Evolutionary conservation across 2,888 invertebrate species (phyloP), one percentile per base, ranked within the genome.

Genomic region (Crepidodera aurea): DNA sequence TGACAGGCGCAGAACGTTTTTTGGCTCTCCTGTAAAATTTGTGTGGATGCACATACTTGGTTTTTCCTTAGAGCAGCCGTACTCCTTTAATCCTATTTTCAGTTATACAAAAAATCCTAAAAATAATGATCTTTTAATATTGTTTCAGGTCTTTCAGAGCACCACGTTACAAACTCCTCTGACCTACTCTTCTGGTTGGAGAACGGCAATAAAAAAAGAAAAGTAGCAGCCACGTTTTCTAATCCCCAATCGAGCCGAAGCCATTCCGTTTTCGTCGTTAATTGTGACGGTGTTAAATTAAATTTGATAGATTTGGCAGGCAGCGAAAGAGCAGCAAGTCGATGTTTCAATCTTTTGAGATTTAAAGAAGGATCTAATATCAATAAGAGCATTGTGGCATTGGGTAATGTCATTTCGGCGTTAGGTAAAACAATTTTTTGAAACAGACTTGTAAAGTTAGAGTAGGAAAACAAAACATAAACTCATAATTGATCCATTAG

Each of bases 391-490:
- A 82, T 92, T 61, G 92, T 92, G 34, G 91, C 92, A 19, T 84
- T 93, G 39, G 91, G 92, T 74, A 92, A 91, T 82, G 92, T 92
- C 69, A 92, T 92, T 73, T 90, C 91, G 19, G 88, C 91, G 32
- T 83, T 93, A 71, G 91, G 91, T 90, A 81, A 80, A 79, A 53
- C 6, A 0, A 29, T 42, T 25, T 18, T 25, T 34, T 22, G 12
- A 13, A 7, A 5, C 16, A 19, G n/a, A n/a, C n/a, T n/a, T n/a
- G n/a, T n/a, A n/a, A n/a, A n/a, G n/a, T n/a, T n/a, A n/a, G n/a
- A n/a, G n/a, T n/a, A n/a, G n/a, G n/a, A n/a, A n/a, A n/a, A n/a
- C n/a, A n/a, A n/a, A n/a, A n/a, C n/a, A n/a, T n/a, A n/a, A n/a
- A n/a, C n/a, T n/a, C n/a, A n/a, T n/a, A n/a, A n/a, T n/a, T n/a